Conservation (phyloP, 1,140 invertebrate species). For the Megathymus violae region DNA sequence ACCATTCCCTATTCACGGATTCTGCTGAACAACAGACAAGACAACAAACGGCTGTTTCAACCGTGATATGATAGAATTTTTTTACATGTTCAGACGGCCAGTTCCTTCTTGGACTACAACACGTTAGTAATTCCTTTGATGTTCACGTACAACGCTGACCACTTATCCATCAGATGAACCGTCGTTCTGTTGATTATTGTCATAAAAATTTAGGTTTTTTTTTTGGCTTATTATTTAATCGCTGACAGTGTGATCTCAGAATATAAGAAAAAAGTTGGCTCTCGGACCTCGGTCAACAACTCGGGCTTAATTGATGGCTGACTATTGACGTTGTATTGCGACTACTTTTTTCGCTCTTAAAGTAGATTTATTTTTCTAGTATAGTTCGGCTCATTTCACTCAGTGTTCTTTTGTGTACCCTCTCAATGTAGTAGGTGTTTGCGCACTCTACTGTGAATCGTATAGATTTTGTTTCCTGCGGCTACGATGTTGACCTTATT, state of each 20-base stretch:
- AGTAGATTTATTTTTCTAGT: slow-evolving; percentile 25
- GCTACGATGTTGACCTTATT: slow-evolving; percentile 23
- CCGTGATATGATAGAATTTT: too few relatives aligned
- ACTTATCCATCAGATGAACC: too few relatives aligned
- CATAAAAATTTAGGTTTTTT: too few relatives aligned
- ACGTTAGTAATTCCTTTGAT: too few relatives aligned
- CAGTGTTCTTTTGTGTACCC: slow-evolving; percentile 25
- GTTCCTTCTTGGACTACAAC: too few relatives aligned
- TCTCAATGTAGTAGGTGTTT: slow-evolving; percentile 27
- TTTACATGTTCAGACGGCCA: too few relatives aligned
- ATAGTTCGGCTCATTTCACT: slow-evolving; percentile 25
- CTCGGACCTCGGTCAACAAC: neutral
- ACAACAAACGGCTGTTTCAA: too few relatives aligned
- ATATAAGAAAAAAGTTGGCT: neutral
- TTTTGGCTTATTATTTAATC: too few relatives aligned
- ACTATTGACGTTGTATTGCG: slow-evolving; percentile 24
- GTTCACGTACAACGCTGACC: too few relatives aligned
- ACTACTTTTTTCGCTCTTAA: slow-evolving; percentile 14
- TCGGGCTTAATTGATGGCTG: slow-evolving; percentile 23
- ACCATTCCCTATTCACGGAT: too few relatives aligned
- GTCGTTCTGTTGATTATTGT: too few relatives aligned
- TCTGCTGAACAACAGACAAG: too few relatives aligned
- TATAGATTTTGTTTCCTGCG: slow-evolving; percentile 23
- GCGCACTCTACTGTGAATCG: slow-evolving; percentile 12
- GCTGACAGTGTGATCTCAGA: neutral